Evolutionary conservation across 2,888 invertebrate species (phyloP).

Genomic region (Atethmia centrago): DNA sequence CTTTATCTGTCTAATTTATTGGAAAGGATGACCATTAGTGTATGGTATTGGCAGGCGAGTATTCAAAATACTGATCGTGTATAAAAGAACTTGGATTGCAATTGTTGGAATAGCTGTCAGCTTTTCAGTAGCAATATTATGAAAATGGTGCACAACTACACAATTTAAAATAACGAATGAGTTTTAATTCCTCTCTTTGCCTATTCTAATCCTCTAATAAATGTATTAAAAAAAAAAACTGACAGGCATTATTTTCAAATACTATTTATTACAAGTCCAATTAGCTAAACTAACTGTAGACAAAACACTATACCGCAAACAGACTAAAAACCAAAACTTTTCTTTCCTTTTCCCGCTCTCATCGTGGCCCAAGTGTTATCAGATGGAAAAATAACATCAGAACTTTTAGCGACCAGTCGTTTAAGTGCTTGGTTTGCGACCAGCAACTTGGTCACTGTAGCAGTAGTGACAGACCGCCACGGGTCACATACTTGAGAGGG

Average conservation of each 20-base stretch:
- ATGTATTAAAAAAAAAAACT: neutral
- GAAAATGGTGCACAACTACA: neutral
- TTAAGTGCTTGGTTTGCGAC: slow-evolving; percentile 62
- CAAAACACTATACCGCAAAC: neutral
- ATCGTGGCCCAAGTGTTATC: slow-evolving; percentile 60
- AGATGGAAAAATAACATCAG: slow-evolving; percentile 68
- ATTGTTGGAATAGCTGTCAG: neutral
- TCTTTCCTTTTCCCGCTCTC: neutral
- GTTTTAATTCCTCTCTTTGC: neutral
- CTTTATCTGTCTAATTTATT: slow-evolving; percentile 75
- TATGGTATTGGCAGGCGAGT: slow-evolving; percentile 61
- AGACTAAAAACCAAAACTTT: neutral
- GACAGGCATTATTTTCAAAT: neutral
- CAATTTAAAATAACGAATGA: neutral
- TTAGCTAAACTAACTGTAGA: no score
- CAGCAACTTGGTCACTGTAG: slow-evolving; percentile 36
- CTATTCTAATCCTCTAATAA: neutral
- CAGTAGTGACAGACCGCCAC: slow-evolving; percentile 25
- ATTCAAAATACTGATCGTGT: neutral
- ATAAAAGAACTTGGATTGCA: neutral
- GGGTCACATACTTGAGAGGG: slow-evolving; percentile 22
- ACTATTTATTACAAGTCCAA: neutral
- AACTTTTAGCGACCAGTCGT: slow-evolving; percentile 63
- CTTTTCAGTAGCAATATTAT: neutral
- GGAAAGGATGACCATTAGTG: slow-evolving; percentile 72